Evolutionary conservation across 2,888 invertebrate genomes (phyloP).

Genomic region (Podabrus alpinus): DNA sequence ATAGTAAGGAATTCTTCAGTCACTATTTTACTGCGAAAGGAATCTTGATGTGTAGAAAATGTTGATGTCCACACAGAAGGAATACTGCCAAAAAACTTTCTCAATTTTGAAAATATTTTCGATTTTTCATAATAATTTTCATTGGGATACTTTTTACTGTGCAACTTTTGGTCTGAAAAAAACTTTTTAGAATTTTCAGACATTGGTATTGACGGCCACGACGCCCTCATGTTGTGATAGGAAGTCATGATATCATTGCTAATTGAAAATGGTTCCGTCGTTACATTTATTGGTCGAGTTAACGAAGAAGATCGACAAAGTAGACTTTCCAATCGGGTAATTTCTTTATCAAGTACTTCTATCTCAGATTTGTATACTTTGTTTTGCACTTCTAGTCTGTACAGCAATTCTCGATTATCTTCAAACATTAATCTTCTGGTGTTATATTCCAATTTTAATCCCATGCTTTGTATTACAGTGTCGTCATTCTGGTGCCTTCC

Average conservation of each 20-base stretch:
- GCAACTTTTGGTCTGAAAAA: conserved; percentile 41
- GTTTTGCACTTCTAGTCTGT: conserved; percentile 89
- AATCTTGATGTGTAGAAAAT: conserved; percentile 1
- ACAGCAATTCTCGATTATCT: conserved; percentile 80
- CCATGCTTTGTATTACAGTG: conserved; percentile 86
- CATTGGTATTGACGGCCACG: conserved; percentile 41
- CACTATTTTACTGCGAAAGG: background rate
- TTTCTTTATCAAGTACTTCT: conserved; percentile 77
- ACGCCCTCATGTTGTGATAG: conserved; percentile 36
- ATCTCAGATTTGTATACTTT: conserved; percentile 85
- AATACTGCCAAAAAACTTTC: conserved; percentile 45
- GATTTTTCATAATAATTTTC: conserved; percentile 31
- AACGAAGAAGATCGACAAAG: conserved; percentile 50
- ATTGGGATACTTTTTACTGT: conserved; percentile 23
- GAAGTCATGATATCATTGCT: background rate
- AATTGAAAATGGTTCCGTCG: background rate
- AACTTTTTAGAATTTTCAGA: conserved; percentile 22
- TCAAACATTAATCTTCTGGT: conserved; percentile 68
- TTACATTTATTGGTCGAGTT: background rate
- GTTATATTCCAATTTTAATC: conserved; percentile 85
- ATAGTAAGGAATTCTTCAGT: conserved; percentile 1
- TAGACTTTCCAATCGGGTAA: conserved; percentile 72
- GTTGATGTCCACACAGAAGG: conserved; percentile 36
- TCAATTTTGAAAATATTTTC: conserved; percentile 42
- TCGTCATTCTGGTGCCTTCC: conserved; percentile 71